Percentiles rank a stretch among this genome's conserved stretches.
These are phyloP conservation scores for Xylocampa areola DNA, from an alignment of 2,888 invertebrate species.

Conservation along the genomic window DNA sequence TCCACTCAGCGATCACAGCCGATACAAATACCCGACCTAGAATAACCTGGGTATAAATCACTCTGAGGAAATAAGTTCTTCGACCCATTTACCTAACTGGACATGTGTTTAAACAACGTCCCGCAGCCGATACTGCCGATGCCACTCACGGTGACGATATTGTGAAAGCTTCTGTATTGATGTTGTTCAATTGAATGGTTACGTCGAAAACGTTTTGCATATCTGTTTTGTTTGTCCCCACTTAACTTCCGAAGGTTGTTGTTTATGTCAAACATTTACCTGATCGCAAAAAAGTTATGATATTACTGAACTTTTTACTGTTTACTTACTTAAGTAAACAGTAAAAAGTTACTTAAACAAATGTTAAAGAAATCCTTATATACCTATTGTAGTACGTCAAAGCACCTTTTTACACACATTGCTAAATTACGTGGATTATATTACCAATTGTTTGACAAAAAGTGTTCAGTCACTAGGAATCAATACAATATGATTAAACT, in stretches of 20 bases:
- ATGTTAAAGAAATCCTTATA: slow-evolving; percentile 36
- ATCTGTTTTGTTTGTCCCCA: slow-evolving; percentile 47
- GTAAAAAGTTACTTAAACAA: no score
- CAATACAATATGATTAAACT: slow-evolving; percentile 5
- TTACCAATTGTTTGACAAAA: neutral
- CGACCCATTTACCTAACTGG: slow-evolving; percentile 78
- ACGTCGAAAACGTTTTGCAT: slow-evolving; percentile 42
- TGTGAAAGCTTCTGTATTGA: slow-evolving; percentile 68
- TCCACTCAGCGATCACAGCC: slow-evolving; percentile 82
- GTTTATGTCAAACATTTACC: slow-evolving; percentile 48
- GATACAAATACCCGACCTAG: slow-evolving; percentile 77
- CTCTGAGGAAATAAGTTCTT: slow-evolving; percentile 77
- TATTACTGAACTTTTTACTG: slow-evolving; percentile 33
- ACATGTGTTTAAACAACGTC: slow-evolving; percentile 73
- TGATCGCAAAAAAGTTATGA: slow-evolving; percentile 35
- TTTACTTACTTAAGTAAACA: no score
- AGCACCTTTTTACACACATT: neutral
- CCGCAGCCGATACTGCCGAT: slow-evolving; percentile 46
- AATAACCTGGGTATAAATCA: slow-evolving; percentile 82
- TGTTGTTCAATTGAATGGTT: slow-evolving; percentile 58
- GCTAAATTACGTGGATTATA: neutral
- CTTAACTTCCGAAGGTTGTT: slow-evolving; percentile 45
- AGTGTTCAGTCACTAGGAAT: neutral
- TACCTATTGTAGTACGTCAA: neutral
- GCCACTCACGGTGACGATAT: slow-evolving; percentile 65